phyloP scores from a whole-genome alignment of 1,140 invertebrate genomes.

The Camponotus pennsylvanicus region DNA sequence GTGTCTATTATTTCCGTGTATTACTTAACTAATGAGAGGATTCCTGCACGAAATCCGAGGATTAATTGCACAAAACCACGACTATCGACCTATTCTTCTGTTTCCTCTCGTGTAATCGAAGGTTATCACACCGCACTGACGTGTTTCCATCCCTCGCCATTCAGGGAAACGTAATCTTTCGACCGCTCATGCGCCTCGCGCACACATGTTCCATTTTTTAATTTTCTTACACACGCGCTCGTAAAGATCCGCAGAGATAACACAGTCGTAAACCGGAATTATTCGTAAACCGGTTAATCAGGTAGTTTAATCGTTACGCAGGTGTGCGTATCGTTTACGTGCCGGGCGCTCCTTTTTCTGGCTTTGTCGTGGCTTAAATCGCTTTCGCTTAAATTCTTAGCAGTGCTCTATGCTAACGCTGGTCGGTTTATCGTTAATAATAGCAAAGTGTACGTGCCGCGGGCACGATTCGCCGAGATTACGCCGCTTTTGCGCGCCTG shows the following conservation, averaged over 20 bases:
- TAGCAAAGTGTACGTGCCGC: slow-evolving; percentile 49
- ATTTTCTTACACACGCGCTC: slow-evolving; percentile 32
- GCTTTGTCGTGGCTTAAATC: slow-evolving; percentile 55
- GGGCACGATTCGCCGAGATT: slow-evolving; percentile 40
- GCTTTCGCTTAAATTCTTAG: slow-evolving; percentile 57
- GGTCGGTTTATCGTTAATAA: slow-evolving; percentile 60
- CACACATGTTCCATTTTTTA: not conserved
- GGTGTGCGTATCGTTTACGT: slow-evolving; percentile 48
- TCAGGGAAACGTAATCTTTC: slow-evolving; percentile 57
- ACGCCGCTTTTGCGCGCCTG: slow-evolving; percentile 11
- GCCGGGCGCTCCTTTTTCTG: slow-evolving; percentile 51
- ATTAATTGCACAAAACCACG: slow-evolving; percentile 67
- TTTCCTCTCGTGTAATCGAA: slow-evolving; percentile 62
- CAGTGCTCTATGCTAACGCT: slow-evolving; percentile 46
- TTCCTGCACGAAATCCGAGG: slow-evolving; percentile 34
- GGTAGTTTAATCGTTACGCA: slow-evolving; percentile 39
- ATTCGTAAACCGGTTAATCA: slow-evolving; percentile 66
- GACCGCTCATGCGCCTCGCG: not conserved
- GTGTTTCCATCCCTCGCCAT: slow-evolving; percentile 52
- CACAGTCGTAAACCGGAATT: slow-evolving; percentile 45
- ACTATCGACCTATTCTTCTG: slow-evolving; percentile 63
- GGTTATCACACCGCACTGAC: slow-evolving; percentile 61
- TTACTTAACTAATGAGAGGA: slow-evolving; percentile 47
- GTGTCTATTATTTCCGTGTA: not conserved
- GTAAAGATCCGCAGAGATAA: slow-evolving; percentile 54